Evolutionary conservation across 2,113 vertebrate species (phyloP).

Genomic region (Triplophysa siluroides): DNA sequence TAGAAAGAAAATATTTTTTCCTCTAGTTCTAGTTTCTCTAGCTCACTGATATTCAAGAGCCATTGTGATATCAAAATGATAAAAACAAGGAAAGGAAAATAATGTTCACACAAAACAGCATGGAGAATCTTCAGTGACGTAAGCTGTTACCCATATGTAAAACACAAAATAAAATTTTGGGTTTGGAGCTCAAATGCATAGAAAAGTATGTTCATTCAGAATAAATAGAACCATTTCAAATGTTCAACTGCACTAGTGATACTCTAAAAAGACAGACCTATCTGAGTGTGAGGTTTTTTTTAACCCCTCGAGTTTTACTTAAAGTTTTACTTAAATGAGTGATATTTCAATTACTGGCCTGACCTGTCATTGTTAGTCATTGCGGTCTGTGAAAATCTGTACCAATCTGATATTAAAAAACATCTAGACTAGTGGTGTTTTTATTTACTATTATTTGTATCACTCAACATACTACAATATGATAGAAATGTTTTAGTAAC

Average conservation of each 20-base stretch:
- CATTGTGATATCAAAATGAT: conserved; percentile 2
- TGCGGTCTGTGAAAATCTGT: not conserved
- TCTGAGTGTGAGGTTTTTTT: conserved; percentile 13
- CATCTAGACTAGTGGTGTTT: conserved; percentile 28
- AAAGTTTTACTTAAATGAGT: not conserved
- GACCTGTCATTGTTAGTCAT: too few relatives aligned
- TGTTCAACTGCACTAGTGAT: conserved; percentile 24
- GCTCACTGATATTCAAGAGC: conserved; percentile 6
- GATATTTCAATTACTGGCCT: not conserved
- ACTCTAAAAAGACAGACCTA: conserved; percentile 3
- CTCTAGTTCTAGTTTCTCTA: conserved; percentile 16
- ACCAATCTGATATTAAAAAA: conserved; percentile 34
- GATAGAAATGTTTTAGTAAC: conserved; percentile 40
- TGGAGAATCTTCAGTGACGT: conserved; percentile 28
- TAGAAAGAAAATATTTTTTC: not conserved
- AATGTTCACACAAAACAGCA: conserved; percentile 30
- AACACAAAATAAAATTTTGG: conserved; percentile 19
- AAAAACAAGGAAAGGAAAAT: not conserved
- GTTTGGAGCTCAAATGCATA: conserved; percentile 56
- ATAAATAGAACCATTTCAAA: conserved; percentile 47
- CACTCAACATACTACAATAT: conserved; percentile 28
- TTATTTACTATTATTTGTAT: conserved; percentile 16
- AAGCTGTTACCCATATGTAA: conserved; percentile 31
- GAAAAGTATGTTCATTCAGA: conserved; percentile 50
- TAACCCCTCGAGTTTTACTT: too few relatives aligned